Evolutionary conservation across 2,113 vertebrate genomes (phyloP).

Genomic region (Ochotona curzoniae): DNA sequence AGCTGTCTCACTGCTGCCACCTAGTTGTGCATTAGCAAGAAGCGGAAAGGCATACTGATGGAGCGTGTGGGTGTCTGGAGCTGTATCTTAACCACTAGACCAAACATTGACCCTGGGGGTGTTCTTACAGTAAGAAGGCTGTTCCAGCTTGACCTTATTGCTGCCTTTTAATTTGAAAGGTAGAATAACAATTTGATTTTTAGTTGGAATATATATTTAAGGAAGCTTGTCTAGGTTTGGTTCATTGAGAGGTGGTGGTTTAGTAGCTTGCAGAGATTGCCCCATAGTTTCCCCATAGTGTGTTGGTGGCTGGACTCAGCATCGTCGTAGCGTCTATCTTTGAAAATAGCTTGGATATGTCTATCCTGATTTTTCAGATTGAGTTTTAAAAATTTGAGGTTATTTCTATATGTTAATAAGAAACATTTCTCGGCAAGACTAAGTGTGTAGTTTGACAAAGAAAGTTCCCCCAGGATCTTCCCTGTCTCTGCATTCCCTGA

Average conservation of each 20-base stretch:
- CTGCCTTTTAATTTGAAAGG: not conserved
- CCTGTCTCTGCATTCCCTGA: not conserved
- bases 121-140: constrained; percentile 8
- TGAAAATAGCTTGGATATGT: constrained; percentile 3
- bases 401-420: constrained; percentile 40
- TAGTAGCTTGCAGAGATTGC: constrained; percentile 7
- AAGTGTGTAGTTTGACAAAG: not conserved
- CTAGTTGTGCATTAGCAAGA: too few relatives aligned
- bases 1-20: too few relatives aligned
- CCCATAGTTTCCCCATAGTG: not conserved
- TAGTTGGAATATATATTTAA: not conserved
- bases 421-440: constrained; percentile 21
- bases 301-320: not conserved
- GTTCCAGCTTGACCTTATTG: constrained; percentile 24
- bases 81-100: too few relatives aligned
- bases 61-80: too few relatives aligned
- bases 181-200: constrained; percentile 38
- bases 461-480: not conserved
- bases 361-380: constrained; percentile 43
- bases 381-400: constrained; percentile 55
- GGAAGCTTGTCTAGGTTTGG: constrained; percentile 23
- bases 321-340: constrained; percentile 43
- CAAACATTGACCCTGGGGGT: not conserved
- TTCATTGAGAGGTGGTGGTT: not conserved
- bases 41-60: too few relatives aligned